Evolutionary conservation across 2,113 vertebrate genomes (phyloP).

Genomic region (Ginglymostoma cirratum): DNA sequence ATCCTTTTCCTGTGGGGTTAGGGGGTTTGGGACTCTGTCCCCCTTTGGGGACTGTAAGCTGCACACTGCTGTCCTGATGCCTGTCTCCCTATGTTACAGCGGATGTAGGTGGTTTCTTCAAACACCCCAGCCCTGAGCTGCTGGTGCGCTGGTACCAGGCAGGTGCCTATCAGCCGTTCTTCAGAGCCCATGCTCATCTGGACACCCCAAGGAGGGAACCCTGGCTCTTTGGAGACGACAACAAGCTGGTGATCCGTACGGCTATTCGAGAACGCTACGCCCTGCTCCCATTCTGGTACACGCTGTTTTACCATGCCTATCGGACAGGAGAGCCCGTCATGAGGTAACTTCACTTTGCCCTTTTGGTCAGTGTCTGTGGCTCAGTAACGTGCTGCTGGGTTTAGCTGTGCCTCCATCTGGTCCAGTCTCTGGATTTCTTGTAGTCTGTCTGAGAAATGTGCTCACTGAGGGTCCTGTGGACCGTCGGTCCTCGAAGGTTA

Average conservation of each 20-base stretch:
- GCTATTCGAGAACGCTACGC: slow-evolving; percentile 71
- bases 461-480: too few species aligned
- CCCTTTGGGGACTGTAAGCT: too few species aligned
- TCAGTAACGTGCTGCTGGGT: background rate
- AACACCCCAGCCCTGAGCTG: slow-evolving; percentile 70
- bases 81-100: slow-evolving; percentile 51
- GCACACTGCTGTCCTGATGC: background rate
- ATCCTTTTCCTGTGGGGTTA: too few species aligned
- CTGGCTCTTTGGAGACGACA: slow-evolving; percentile 76
- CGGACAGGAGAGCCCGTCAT: slow-evolving; percentile 70
- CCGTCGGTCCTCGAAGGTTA: too few species aligned
- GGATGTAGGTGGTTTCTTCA: slow-evolving; percentile 84
- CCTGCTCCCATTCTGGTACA: slow-evolving; percentile 84
- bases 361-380: too few species aligned
- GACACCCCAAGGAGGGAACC: slow-evolving; percentile 83
- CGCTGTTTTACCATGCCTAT: slow-evolving; percentile 68
- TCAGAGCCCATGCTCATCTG: slow-evolving; percentile 80
- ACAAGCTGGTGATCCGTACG: slow-evolving; percentile 66
- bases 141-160: slow-evolving; percentile 87
- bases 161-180: slow-evolving; percentile 84
- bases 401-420: too few species aligned
- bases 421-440: too few species aligned
- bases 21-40: too few species aligned
- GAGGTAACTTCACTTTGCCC: slow-evolving; percentile 56
- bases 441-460: too few species aligned